Evolutionary conservation across 2,797 vertebrate genomes (phyloP).

Genomic region (Mus spretus): DNA sequence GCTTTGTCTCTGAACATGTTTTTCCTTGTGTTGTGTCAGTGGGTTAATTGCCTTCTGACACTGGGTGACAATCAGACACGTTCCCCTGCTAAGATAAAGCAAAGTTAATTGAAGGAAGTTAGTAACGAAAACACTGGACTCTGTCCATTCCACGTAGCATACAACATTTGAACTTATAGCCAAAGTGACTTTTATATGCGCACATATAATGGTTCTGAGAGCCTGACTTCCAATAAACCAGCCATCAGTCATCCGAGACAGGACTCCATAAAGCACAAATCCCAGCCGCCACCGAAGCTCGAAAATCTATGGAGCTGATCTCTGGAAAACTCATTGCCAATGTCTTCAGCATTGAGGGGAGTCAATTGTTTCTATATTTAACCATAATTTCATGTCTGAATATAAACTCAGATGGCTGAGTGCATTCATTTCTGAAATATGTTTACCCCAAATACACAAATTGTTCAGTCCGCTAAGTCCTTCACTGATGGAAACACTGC

Average conservation of each 20-base stretch:
- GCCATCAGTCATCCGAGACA: slow-evolving; percentile 17
- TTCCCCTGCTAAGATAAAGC: slow-evolving; percentile 73
- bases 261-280: slow-evolving; percentile 41
- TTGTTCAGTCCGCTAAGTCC: slow-evolving; percentile 1
- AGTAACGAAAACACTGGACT: slow-evolving; percentile 72
- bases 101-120: slow-evolving; percentile 77
- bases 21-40: slow-evolving; percentile 58
- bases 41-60: slow-evolving; percentile 83
- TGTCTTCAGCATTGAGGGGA: slow-evolving; percentile 59
- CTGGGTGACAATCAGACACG: slow-evolving; percentile 62
- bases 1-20: slow-evolving; percentile 71
- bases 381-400: slow-evolving; percentile 74
- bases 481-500: slow-evolving; percentile 37
- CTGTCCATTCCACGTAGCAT: slow-evolving; percentile 58
- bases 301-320: slow-evolving; percentile 1
- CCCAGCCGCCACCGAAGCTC: background rate
- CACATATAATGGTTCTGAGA: slow-evolving; percentile 37
- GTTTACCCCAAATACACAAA: slow-evolving; percentile 73
- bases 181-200: slow-evolving; percentile 59
- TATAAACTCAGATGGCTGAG: slow-evolving; percentile 77
- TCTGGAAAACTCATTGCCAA: slow-evolving; percentile 53
- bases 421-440: slow-evolving; percentile 74
- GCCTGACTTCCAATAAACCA: slow-evolving; percentile 48
- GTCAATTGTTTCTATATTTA: slow-evolving; percentile 78
- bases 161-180: slow-evolving; percentile 67